These are phyloP conservation scores for Apodemia zela DNA, from an alignment of 2,888 invertebrate genomes.

Conservation along the genomic window DNA sequence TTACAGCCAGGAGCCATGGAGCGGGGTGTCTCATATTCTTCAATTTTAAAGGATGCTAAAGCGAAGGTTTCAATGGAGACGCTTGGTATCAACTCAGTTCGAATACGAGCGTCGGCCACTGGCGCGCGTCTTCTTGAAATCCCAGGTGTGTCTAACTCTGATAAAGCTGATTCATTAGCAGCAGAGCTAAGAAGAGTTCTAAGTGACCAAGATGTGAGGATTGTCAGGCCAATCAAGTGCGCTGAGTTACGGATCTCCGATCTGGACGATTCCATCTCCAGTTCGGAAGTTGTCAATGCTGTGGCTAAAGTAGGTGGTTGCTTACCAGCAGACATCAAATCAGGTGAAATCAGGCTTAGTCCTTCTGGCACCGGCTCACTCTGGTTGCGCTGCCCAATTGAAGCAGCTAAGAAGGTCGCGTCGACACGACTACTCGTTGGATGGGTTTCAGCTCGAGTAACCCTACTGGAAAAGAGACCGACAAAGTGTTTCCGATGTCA, in stretches of 20 bases:
- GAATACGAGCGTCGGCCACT: background rate
- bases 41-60: background rate
- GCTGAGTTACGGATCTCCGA: background rate
- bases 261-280: background rate
- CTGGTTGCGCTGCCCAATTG: background rate
- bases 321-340: background rate
- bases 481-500: background rate
- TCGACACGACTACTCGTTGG: background rate
- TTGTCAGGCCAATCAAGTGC: background rate
- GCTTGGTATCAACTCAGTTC: background rate
- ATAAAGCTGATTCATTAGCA: background rate
- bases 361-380: background rate
- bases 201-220: background rate
- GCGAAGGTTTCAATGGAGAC: background rate
- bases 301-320: background rate
- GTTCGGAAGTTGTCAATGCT: background rate
- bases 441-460: background rate
- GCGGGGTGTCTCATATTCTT: background rate
- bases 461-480: background rate
- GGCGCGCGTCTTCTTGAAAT: too few relatives aligned
- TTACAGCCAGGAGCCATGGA: background rate
- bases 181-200: background rate
- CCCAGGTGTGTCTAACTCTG: background rate
- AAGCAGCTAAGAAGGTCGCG: background rate
- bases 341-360: background rate